Base-by-base conservation (phyloP, 2,888 invertebrate species). In the Philaethria dido region DNA sequence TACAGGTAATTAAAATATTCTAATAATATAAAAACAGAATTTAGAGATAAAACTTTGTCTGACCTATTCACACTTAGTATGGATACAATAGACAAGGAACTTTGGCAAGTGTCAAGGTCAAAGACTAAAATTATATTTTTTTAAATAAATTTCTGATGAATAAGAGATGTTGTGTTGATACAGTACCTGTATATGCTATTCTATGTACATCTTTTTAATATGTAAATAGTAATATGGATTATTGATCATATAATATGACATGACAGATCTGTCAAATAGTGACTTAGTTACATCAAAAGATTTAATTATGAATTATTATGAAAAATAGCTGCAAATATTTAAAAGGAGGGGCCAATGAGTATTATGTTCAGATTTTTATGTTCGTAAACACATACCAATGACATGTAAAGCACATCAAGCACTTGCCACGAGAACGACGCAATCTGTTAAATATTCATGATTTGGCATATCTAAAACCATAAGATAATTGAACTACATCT, bases 401-500 rank as follows among this genome's bases (percentile, higher is more conserved):
- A 3, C 20, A 20, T 55, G 22, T 22, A 57, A 57, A 42, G 42
- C 22, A 8, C 39, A 6, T 9, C 13, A n/a, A 39, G 16, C 6
- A 57, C 20, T n/a, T 57, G 9, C 1, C 11, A n/a, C 14, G 9
- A 22, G 14, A 39, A 33, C 3, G 57, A 39, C n/a, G 42, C n/a
- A 57, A n/a, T 5, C 2, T 57, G 9, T 42, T n/a, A n/a, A 3
- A n/a, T 42, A 22, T 57, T 42, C 5, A 42, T 57, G 52, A 52
- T 29, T 33, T 55, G 18, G 54, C 42, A 20, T 20, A 45, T 44
- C 6, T 42, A 4, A 14, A 20, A 42, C 14, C 14, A 18, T 57
- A 57, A n/a, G 18, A 29, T 18, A 66, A 66, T 55, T 20, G 33
- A 36, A 18, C 45, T 29, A 36, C 48, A 22, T 52, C 63, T 50